Conservation (phyloP, 2,113 vertebrate species). For the Indicator maculatus region DNA sequence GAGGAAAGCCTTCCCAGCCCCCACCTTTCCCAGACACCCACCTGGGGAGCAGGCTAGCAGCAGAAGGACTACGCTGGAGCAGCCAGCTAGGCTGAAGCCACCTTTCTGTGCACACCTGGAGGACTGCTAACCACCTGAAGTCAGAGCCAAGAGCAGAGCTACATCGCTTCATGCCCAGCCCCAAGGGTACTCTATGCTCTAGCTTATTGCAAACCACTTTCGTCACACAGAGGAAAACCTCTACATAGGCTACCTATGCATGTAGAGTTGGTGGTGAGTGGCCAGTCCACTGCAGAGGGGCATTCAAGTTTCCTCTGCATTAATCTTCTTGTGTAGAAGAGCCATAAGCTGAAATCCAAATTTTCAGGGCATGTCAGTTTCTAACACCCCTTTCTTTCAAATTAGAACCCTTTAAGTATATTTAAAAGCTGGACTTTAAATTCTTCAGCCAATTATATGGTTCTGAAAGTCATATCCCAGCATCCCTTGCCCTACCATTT, state of each 20-base stretch:
- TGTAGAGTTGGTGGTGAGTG: neutral
- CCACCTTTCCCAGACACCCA: neutral
- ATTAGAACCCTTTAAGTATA: neutral
- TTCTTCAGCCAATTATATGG: neutral
- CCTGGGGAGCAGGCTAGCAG: neutral
- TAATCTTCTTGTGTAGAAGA: neutral
- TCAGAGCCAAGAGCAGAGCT: neutral
- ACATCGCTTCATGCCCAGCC: neutral
- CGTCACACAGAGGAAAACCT: neutral
- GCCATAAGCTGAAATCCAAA: neutral
- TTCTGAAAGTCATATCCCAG: neutral
- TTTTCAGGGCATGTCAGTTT: neutral
- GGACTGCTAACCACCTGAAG: neutral
- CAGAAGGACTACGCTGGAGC: neutral
- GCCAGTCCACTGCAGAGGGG: neutral
- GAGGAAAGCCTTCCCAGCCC: conserved; percentile 52
- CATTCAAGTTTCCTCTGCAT: neutral
- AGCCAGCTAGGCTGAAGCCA: neutral
- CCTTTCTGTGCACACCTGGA: neutral
- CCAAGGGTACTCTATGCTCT: fast-evolving
- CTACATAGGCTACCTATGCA: neutral
- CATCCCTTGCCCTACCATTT: neutral
- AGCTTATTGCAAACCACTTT: neutral
- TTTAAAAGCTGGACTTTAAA: neutral
- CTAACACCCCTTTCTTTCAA: neutral